These are phyloP conservation scores for Bombus confusus DNA, from an alignment of 1,140 invertebrate genomes.

Conservation along the genomic window DNA sequence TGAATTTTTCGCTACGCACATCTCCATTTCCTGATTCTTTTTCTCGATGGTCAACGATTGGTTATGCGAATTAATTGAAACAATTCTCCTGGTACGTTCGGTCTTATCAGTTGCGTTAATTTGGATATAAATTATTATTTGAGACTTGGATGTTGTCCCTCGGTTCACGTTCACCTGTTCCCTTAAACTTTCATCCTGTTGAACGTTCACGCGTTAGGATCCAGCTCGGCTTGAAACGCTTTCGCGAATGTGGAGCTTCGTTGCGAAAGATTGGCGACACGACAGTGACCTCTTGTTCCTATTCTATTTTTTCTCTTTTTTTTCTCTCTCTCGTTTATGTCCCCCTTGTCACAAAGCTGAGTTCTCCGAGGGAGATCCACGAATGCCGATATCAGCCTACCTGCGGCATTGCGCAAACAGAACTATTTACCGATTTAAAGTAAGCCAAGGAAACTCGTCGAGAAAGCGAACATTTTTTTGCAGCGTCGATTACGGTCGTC, in stretches of 20 bases:
- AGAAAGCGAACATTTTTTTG: background rate
- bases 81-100: background rate
- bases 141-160: background rate
- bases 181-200: background rate
- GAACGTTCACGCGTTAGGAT: constrained; percentile 51
- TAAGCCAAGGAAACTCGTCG: background rate
- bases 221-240: constrained; percentile 58
- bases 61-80: background rate
- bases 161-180: background rate
- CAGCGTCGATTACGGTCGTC: background rate
- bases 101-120: background rate
- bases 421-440: background rate
- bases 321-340: constrained; percentile 1
- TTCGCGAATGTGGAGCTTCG: constrained; percentile 56
- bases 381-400: background rate
- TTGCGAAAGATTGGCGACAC: constrained; percentile 53
- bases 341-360: background rate
- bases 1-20: background rate
- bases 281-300: constrained; percentile 3
- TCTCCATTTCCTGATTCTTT: background rate
- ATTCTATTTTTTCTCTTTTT: background rate
- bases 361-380: background rate
- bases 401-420: background rate
- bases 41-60: background rate
- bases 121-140: background rate